Evolutionary conservation across 2,113 vertebrate species (phyloP).

Genomic region (Aepyceros melampus): DNA sequence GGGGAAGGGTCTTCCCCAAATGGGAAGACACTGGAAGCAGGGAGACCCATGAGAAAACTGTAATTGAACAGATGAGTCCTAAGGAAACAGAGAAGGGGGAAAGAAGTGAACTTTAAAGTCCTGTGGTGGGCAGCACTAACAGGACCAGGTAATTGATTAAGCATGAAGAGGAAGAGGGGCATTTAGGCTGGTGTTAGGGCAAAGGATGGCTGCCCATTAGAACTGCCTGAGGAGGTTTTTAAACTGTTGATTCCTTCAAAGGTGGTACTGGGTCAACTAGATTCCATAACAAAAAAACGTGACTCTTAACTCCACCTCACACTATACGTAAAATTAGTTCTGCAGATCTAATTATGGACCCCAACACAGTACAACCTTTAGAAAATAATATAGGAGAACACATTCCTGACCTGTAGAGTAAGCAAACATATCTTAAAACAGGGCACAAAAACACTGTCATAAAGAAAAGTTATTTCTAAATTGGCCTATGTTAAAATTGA

Average conservation of each 20-base stretch:
- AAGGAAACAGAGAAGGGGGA: background rate
- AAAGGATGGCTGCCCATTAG: background rate
- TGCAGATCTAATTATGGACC: background rate
- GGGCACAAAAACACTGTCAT: background rate
- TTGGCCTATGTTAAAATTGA: background rate
- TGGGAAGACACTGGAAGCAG: background rate
- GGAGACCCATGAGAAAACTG: background rate
- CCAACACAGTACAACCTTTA: background rate
- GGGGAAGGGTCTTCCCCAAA: background rate
- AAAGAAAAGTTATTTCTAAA: background rate
- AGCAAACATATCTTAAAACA: background rate
- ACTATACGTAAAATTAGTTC: background rate
- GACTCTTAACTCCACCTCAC: background rate
- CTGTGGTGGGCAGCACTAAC: background rate
- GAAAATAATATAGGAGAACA: background rate
- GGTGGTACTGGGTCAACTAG: background rate
- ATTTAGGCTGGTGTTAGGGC: background rate
- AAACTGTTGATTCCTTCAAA: background rate
- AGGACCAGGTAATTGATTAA: background rate
- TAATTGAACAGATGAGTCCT: background rate
- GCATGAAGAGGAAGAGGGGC: background rate
- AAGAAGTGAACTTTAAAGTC: background rate
- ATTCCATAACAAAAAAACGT: background rate
- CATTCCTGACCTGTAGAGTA: background rate
- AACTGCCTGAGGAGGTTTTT: background rate